Evolutionary conservation across 1,140 invertebrate species (phyloP).

Genomic region (Belonocnema kinseyi): DNA sequence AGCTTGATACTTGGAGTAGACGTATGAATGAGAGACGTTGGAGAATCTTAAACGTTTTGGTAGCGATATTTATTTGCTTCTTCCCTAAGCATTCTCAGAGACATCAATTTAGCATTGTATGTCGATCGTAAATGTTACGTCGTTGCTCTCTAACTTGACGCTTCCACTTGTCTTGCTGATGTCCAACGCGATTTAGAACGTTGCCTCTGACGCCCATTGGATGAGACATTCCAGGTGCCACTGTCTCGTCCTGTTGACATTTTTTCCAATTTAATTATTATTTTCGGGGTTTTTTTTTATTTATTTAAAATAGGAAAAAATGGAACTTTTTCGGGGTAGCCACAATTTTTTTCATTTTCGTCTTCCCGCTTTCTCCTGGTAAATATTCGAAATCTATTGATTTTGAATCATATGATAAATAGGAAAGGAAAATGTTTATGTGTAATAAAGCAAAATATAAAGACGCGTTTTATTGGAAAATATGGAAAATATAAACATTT

Average conservation of each 20-base stretch:
- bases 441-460: no score
- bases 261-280: neutral
- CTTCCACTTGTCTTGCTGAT: constrained; percentile 98
- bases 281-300: no score
- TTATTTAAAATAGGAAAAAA: no score
- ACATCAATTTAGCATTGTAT: constrained; percentile 96
- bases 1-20: constrained; percentile 24
- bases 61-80: neutral
- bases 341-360: no score
- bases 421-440: no score
- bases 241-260: constrained; percentile 79
- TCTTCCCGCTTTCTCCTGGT: no score
- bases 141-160: constrained; percentile 96
- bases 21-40: constrained; percentile 8
- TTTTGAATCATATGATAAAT: no score
- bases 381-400: no score
- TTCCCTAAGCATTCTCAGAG: constrained; percentile 22
- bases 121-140: constrained; percentile 96
- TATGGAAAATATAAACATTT: no score
- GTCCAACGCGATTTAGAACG: constrained; percentile 95
- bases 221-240: constrained; percentile 79
- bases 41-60: neutral
- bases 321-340: no score
- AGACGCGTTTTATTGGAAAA: no score
- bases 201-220: constrained; percentile 85